phyloP scores from a whole-genome alignment of 2,888 invertebrate species.

The Elysia crispata region DNA sequence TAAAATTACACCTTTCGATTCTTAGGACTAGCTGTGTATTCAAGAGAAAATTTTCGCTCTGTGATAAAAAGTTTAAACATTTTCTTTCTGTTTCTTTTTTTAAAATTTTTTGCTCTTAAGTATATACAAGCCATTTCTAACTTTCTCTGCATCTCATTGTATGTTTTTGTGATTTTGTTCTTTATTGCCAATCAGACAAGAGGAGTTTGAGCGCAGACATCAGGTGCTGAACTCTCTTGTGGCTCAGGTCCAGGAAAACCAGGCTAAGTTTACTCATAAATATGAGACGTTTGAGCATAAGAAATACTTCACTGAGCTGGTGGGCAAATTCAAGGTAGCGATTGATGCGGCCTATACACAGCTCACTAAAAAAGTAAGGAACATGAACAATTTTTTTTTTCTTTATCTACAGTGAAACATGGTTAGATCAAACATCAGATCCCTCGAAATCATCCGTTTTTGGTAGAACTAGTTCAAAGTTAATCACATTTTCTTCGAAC shows the following conservation, averaged over 20 bases:
- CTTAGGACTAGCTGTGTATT: neutral
- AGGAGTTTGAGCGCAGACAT: conserved; percentile 52
- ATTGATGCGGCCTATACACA: conserved; percentile 25
- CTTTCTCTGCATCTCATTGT: too few species aligned
- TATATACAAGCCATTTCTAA: too few species aligned
- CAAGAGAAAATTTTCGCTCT: conserved; percentile 11
- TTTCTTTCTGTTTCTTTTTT: too few species aligned
- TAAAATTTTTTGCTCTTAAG: too few species aligned
- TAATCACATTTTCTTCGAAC: too few species aligned
- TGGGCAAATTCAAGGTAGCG: conserved; percentile 50
- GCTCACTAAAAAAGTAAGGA: conserved; percentile 10
- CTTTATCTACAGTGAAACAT: too few species aligned
- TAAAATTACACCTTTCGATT: neutral
- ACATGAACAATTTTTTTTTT: too few species aligned
- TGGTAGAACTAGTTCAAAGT: too few species aligned
- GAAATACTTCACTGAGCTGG: conserved; percentile 53
- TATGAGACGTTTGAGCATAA: conserved; percentile 52
- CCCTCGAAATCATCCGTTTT: too few species aligned
- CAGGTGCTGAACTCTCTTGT: conserved; percentile 48
- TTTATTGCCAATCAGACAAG: conserved; percentile 49
- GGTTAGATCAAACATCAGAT: too few species aligned
- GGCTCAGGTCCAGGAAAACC: conserved; percentile 47
- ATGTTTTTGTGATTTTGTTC: too few species aligned
- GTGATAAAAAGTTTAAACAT: too few species aligned
- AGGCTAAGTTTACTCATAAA: conserved; percentile 45